These are phyloP conservation scores for Nesospiza acunhae DNA, from an alignment of 2,113 vertebrate genomes.

Conservation along the genomic window DNA sequence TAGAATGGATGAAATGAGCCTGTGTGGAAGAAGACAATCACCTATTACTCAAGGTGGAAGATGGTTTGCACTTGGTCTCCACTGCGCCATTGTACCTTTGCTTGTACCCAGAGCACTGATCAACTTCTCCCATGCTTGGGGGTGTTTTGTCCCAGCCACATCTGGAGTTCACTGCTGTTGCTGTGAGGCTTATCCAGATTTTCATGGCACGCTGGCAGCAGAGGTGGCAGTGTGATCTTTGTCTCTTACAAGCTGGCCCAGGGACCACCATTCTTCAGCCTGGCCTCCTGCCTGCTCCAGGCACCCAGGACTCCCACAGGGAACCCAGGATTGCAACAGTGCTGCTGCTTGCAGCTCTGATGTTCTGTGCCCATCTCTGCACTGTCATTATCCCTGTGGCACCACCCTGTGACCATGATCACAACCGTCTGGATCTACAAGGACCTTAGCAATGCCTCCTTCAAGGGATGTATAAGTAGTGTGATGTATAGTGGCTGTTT, in stretches of 20 bases:
- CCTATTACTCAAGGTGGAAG: neutral
- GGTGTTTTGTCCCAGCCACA: neutral
- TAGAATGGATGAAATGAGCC: neutral
- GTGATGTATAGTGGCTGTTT: neutral
- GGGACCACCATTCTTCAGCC: neutral
- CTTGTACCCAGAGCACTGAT: neutral
- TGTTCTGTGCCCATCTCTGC: neutral
- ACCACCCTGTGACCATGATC: neutral
- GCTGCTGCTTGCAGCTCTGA: neutral
- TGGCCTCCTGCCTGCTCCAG: rapidly evolving
- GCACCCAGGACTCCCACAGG: neutral
- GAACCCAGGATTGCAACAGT: neutral
- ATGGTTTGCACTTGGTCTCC: rapidly evolving
- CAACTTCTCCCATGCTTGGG: neutral
- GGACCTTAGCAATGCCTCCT: neutral
- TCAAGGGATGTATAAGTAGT: neutral
- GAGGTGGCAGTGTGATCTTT: neutral
- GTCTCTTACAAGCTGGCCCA: neutral
- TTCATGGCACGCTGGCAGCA: neutral
- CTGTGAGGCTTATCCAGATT: neutral
- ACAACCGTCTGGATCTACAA: neutral
- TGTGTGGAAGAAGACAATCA: neutral
- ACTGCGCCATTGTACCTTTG: rapidly evolving
- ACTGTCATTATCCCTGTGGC: neutral
- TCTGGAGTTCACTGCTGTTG: neutral